A percentile compares a stretch with the other conserved stretches of the same genome.
phyloP scores from a whole-genome alignment of 2,797 vertebrate species.

The Hypotaenidia okinawae region DNA sequence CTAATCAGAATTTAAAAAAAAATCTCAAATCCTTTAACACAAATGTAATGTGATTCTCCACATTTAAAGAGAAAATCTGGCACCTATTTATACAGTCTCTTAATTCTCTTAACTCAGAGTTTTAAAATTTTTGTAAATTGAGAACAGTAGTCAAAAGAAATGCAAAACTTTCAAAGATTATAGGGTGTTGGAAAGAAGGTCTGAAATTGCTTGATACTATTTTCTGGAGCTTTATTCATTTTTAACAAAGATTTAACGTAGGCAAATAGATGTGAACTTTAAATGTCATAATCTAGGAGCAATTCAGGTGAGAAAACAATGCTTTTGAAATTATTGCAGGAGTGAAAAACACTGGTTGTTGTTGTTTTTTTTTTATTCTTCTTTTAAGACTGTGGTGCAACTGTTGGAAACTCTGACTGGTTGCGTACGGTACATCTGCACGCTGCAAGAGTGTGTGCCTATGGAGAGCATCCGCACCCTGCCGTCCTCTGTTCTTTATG shows the following conservation, averaged over 20 bases:
- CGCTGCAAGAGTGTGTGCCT: constrained; percentile 76
- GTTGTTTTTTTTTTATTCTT: neutral
- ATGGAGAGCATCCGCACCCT: constrained; percentile 85
- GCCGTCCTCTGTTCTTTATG: constrained; percentile 82
- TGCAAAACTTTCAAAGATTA: neutral
- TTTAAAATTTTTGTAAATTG: neutral
- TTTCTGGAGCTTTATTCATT: neutral
- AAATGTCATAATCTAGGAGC: neutral
- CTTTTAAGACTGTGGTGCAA: constrained; percentile 83
- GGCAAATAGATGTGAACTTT: neutral
- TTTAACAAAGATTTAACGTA: neutral
- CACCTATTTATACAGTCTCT: neutral
- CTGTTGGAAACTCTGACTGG: constrained; percentile 82
- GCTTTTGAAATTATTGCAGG: neutral
- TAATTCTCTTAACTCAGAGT: neutral
- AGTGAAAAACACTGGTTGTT: neutral
- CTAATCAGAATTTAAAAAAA: neutral
- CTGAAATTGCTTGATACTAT: neutral
- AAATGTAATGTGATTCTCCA: neutral
- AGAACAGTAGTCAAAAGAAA: neutral
- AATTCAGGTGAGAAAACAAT: neutral
- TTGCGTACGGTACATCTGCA: constrained; percentile 83
- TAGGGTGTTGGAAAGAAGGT: accelerated
- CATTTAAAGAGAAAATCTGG: neutral
- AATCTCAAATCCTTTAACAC: neutral